phyloP scores from a whole-genome alignment of 1,140 invertebrate genomes.

The Hestina assimilis region DNA sequence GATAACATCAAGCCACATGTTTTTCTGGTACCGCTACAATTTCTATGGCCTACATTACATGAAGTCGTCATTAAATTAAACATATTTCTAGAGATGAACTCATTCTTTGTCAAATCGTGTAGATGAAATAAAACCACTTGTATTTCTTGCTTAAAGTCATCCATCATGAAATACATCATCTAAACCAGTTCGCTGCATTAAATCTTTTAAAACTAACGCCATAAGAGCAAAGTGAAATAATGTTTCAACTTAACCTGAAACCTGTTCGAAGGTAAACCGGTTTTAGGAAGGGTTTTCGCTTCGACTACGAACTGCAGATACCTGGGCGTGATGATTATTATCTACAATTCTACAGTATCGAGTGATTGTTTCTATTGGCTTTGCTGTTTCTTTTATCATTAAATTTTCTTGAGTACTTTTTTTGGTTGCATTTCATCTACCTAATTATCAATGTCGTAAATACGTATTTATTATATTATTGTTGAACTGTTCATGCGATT shows the following conservation, averaged over 20 bases:
- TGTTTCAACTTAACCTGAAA: constrained; percentile 21
- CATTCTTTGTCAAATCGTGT: too few species aligned
- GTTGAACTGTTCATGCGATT: too few species aligned
- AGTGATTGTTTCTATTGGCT: constrained; percentile 7
- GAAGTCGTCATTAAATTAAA: too few species aligned
- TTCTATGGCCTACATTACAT: too few species aligned
- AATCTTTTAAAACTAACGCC: constrained; percentile 27
- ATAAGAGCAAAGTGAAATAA: constrained; percentile 27
- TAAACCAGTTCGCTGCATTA: constrained; percentile 15
- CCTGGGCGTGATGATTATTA: constrained; percentile 7
- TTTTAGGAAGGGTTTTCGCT: constrained; percentile 26
- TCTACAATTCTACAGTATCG: not conserved
- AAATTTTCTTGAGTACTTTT: not conserved
- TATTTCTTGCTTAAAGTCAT: constrained; percentile 1
- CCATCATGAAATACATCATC: constrained; percentile 1
- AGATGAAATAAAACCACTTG: constrained; percentile 15
- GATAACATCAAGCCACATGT: too few species aligned
- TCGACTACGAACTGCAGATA: constrained; percentile 15
- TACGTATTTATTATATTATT: too few species aligned
- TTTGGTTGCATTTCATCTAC: not conserved
- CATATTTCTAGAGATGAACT: too few species aligned
- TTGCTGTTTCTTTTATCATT: constrained; percentile 1
- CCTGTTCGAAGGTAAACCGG: constrained; percentile 20
- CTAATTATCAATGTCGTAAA: not conserved
- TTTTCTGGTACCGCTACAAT: too few species aligned